A percentile compares a stretch with the other conserved stretches of the same genome.
These are phyloP conservation scores for Axis porcinus DNA, from an alignment of 2,113 vertebrate species.

Conservation along the genomic window DNA sequence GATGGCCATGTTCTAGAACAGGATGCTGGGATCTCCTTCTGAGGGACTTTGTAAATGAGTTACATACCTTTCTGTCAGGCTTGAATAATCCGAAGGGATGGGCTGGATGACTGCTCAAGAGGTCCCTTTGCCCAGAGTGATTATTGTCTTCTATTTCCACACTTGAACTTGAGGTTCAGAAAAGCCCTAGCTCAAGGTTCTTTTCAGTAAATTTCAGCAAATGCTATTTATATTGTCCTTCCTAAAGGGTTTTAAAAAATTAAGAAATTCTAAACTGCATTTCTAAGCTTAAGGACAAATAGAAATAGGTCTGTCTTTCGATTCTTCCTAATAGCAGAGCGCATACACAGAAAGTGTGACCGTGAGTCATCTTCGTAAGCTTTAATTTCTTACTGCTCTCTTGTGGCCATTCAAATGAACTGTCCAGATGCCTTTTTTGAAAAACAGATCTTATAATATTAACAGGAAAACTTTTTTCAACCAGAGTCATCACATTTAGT, in stretches of 20 bases:
- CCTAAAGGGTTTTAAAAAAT: background rate
- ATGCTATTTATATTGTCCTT: background rate
- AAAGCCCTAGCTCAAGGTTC: background rate
- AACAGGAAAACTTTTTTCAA: constrained; percentile 11
- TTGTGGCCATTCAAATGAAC: constrained; percentile 82
- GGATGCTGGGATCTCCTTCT: background rate
- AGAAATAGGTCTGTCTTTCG: background rate
- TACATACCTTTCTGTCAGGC: constrained; percentile 6
- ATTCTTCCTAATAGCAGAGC: background rate
- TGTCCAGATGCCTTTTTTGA: constrained; percentile 33
- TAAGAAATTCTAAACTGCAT: background rate
- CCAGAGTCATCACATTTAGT: background rate
- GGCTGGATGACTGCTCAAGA: background rate
- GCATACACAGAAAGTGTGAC: background rate
- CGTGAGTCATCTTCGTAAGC: constrained; percentile 50
- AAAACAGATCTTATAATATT: background rate
- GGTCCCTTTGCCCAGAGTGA: background rate
- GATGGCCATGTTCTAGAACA: background rate
- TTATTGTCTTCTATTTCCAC: background rate
- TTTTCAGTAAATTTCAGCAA: background rate
- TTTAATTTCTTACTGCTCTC: constrained; percentile 84
- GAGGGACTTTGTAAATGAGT: background rate
- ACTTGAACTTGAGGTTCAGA: background rate
- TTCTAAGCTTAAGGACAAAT: background rate
- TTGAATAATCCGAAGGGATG: background rate